Evolutionary conservation across 2,113 vertebrate genomes (phyloP), one percentile per base, ranked within the genome.

Genomic region (Thymallus thymallus): DNA sequence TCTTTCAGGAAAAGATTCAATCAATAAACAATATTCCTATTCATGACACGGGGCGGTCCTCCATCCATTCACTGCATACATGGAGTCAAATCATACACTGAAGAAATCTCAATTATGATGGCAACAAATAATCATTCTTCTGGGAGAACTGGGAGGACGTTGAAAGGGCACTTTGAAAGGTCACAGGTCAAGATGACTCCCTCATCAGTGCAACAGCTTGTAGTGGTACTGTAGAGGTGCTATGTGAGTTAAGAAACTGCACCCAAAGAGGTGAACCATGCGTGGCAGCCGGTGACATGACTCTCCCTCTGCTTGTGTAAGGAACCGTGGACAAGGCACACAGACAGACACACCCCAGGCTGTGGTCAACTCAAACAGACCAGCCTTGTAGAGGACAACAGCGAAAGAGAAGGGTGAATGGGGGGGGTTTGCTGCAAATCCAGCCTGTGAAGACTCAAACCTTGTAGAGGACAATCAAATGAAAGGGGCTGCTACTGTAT

Each of bases 11-110:
- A 76, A 81, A 74, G 46, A 74, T 74, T 82, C 82, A 81, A 79
- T 76, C 26, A 63, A 70, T 32, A 69, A 45, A 76, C 80, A 85
- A 86, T 86, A 88, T 84, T 90, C 87, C 87, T 88, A 88, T 83
- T 84, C 85, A 75, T 26, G 75, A 77, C 48, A 32, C n/a, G 56
- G 76, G 83, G 77, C 79, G 79, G 85, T 92, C 90, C 87, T 92
- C 87, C 13, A 51, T 51, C 48, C 48, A 51, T 85, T 89, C 80
- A 85, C 86, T 79, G 58, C 58, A 26, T 41, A 62, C 61, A 22
- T 83, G 80, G 81, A n/a, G 79, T 65, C 74, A 87, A 90, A 87
- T 84, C 79, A 82, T 82, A 90, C 10, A 85, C 79, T 76, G 80
- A 77, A 79, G 76, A 80, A 83, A 87, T 81, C 26, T 51, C 63